A percentile compares a stretch with the other conserved stretches of the same genome.
phyloP scores from a whole-genome alignment of 2,888 invertebrate species.

The Scaeva pyrastri region DNA sequence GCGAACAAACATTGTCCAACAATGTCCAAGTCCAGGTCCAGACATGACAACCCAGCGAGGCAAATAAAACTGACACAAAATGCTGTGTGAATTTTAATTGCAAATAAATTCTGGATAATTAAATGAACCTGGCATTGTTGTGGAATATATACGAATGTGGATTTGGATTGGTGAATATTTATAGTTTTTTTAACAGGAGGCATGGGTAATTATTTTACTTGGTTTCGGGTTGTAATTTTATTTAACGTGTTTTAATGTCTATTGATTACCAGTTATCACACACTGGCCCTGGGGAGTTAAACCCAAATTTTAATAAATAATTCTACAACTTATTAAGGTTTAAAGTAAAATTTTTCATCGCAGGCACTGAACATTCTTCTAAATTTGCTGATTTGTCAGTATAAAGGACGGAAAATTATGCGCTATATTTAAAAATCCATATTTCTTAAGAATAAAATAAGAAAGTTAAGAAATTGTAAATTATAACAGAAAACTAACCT shows the following conservation, averaged over 20 bases:
- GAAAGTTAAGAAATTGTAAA: no score
- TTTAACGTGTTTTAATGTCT: neutral
- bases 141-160: neutral
- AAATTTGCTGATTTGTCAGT: no score
- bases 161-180: neutral
- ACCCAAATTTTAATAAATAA: no score
- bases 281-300: no score
- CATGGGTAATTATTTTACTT: neutral
- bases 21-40: conserved; percentile 43
- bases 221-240: neutral
- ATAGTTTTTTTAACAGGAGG: neutral
- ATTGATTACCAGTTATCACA: no score
- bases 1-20: conserved; percentile 54
- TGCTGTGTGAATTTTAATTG: conserved; percentile 67
- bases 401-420: no score
- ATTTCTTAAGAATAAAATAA: no score
- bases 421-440: no score
- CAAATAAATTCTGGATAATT: conserved; percentile 72
- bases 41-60: conserved; percentile 23
- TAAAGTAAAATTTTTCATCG: no score
- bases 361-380: no score
- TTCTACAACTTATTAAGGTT: no score
- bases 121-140: conserved; percentile 53
- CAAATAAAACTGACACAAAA: conserved; percentile 38
- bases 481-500: no score